phyloP scores from a whole-genome alignment of 2,888 invertebrate genomes.

The Mechanitis messenoides region DNA sequence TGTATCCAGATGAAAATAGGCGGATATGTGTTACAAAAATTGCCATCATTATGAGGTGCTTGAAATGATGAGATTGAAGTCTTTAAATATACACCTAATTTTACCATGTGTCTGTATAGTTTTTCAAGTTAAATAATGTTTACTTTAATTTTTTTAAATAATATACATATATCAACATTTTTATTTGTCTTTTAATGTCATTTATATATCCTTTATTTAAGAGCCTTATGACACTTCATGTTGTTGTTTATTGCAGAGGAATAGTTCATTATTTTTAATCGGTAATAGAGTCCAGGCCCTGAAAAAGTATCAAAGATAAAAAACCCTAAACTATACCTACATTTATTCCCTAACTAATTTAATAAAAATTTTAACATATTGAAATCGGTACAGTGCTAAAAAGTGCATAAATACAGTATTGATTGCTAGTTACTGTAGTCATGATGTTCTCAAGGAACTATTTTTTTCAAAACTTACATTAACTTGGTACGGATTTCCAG shows the following conservation, averaged over 20 bases:
- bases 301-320: neutral
- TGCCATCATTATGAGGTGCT: no score
- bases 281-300: constrained; percentile 11
- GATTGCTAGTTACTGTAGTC: no score
- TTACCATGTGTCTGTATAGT: no score
- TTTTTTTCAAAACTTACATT: constrained; percentile 9
- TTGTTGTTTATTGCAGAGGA: neutral
- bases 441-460: neutral
- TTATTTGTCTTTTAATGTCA: constrained; percentile 42
- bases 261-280: constrained; percentile 8
- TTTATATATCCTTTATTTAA: no score
- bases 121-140: constrained; percentile 42
- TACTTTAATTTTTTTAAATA: constrained; percentile 67
- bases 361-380: neutral
- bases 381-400: neutral
- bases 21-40: no score
- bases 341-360: no score
- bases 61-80: neutral
- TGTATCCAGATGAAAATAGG: no score
- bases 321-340: no score
- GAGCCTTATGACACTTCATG: no score
- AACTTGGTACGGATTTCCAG: constrained; percentile 17
- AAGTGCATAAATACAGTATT: no score
- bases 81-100: no score
- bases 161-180: constrained; percentile 73